Percentiles rank a stretch among this genome's conserved stretches.
Evolutionary conservation across 2,797 vertebrate genomes (phyloP).

Genomic region (Hippocampus kuda): DNA sequence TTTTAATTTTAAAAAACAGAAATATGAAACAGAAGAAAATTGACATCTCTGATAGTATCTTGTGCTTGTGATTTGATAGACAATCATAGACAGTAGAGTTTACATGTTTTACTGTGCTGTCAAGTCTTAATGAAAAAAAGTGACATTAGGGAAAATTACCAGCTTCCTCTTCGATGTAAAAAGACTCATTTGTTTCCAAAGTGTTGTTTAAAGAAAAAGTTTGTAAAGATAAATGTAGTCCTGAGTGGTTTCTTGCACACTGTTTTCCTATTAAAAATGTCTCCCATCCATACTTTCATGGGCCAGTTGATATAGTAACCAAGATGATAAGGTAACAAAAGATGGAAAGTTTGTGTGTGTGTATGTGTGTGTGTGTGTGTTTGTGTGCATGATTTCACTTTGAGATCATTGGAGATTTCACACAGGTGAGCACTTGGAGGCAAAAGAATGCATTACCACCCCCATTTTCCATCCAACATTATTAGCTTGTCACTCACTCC

Average conservation of each 20-base stretch:
- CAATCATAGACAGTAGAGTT: too few relatives aligned
- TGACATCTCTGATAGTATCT: too few relatives aligned
- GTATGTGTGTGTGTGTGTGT: conserved; percentile 12
- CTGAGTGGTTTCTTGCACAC: neutral
- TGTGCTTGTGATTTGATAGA: too few relatives aligned
- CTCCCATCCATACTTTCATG: neutral
- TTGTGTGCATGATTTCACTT: conserved; percentile 37
- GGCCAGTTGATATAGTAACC: neutral
- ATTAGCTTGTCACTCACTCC: conserved; percentile 58
- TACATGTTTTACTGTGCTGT: too few relatives aligned
- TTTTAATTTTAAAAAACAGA: too few relatives aligned
- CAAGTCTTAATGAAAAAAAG: too few relatives aligned
- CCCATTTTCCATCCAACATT: conserved; percentile 30
- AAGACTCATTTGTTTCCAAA: too few relatives aligned
- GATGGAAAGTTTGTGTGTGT: neutral
- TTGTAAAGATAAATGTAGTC: neutral
- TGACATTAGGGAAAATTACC: too few relatives aligned
- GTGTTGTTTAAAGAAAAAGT: neutral
- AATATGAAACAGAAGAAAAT: too few relatives aligned
- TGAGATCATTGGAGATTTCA: conserved; percentile 28
- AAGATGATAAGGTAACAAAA: neutral
- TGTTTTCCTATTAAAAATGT: neutral
- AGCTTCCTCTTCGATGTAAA: too few relatives aligned
- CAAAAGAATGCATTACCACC: conserved; percentile 42
- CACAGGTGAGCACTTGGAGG: conserved; percentile 53